Evolutionary conservation across 2,113 vertebrate species (phyloP), one percentile per base, ranked within the genome.

Genomic region (Halichoeres trimaculatus): DNA sequence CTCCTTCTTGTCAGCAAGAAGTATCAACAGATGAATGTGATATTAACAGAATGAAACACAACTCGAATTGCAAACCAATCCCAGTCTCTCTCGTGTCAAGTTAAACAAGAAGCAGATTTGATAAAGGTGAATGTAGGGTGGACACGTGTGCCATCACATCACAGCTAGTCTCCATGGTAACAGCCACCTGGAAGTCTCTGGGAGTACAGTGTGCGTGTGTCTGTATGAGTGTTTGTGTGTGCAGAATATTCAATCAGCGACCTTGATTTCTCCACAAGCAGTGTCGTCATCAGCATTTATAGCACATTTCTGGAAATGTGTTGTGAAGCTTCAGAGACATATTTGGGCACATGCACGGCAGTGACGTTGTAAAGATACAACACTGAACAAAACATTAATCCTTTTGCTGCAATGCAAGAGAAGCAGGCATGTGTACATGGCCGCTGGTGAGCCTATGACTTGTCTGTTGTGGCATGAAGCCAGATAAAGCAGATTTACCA

Each of bases 81-180:
- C 36, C 13, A 16, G 54, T 63, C 22, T 6, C 30, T 30, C 30
- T 63, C 82, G n/a, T 43, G 24, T 45, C 2, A 2, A 56, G 58
- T 73, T 71, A 56, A 56, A 35, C 57, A 61, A 55, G 78, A 80
- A 62, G 38, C 10, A 1, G 23, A 65, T 61, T 66, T 62, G n/a
- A 75, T 63, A 51, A 78, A 85, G 76, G 79, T 87, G 61, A 88
- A 80, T 51, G 62, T 43, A 64, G 67, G 82, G 51, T 65, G 76
- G 84, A 79, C 87, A 78, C 58, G 24, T 78, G 73, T 58, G 19
- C 75, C 38, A 14, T 71, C 76, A 81, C 84, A 81, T 78, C 72
- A 70, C 74, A 66, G 71, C 70, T 34, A 64, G 89, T 93, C 81
- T 84, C 93, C 89, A 90, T 91, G 89, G 92, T 74, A 90, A 94